Percentiles rank a stretch among this genome's conserved stretches.
These are phyloP conservation scores for Acanthosepion pharaonis DNA, from an alignment of 2,888 invertebrate genomes.

Conservation along the genomic window DNA sequence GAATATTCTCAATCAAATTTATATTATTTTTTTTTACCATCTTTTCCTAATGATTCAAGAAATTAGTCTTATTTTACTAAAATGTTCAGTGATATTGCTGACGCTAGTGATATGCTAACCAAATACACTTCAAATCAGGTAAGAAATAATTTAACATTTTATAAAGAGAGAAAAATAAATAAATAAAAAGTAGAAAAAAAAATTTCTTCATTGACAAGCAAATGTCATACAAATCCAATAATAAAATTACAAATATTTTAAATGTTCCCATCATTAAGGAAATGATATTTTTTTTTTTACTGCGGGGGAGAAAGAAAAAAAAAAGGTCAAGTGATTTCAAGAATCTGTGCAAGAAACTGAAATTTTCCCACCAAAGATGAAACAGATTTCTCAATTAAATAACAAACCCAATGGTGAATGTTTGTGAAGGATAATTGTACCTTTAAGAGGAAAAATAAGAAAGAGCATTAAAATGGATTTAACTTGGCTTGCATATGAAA, in stretches of 20 bases:
- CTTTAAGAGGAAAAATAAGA: neutral
- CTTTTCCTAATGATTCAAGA: too few species aligned
- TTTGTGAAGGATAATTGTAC: neutral
- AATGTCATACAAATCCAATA: neutral
- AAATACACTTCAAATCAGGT: neutral
- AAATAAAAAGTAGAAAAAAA: neutral
- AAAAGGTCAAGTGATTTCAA: too few species aligned
- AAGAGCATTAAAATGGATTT: neutral
- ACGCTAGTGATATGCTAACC: neutral
- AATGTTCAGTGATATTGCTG: too few species aligned
- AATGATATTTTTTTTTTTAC: too few species aligned
- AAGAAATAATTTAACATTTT: neutral
- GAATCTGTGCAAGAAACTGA: neutral
- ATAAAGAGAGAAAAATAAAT: neutral
- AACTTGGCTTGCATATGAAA: neutral
- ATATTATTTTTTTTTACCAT: too few species aligned
- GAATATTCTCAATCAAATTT: too few species aligned
- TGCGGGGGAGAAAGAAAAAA: too few species aligned
- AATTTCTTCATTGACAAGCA: neutral
- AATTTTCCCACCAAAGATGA: neutral
- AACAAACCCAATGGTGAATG: conserved; percentile 1
- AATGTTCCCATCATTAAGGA: neutral
- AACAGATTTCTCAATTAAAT: neutral
- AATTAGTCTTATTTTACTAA: too few species aligned
- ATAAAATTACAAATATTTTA: neutral